phyloP scores from a whole-genome alignment of 92 coral and sea anemone species.

The Palythoa heliodiscus region DNA sequence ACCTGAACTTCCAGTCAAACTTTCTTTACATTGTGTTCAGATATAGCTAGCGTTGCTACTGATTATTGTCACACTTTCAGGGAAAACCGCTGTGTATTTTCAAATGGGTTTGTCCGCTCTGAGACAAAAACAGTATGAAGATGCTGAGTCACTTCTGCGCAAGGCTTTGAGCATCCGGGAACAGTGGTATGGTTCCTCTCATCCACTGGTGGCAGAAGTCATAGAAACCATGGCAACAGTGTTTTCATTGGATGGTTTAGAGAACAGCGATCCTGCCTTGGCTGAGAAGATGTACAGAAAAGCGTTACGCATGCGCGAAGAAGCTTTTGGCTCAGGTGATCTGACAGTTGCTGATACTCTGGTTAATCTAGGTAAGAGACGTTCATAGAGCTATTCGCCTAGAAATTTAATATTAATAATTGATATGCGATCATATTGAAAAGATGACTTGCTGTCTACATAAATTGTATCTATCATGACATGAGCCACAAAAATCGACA shows the following conservation, averaged over 20 bases:
- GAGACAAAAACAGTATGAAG: constrained; percentile 68
- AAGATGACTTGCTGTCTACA: not conserved
- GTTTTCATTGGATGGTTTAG: constrained; percentile 59
- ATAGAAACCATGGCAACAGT: constrained; percentile 85
- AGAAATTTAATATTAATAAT: not conserved
- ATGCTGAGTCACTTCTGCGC: constrained; percentile 71
- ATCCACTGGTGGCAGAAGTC: constrained; percentile 86
- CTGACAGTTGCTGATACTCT: constrained; percentile 87
- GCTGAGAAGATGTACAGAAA: constrained; percentile 83
- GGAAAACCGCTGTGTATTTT: constrained; percentile 63
- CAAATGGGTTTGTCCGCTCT: constrained; percentile 82
- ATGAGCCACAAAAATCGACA: too few species aligned
- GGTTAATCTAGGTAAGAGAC: constrained; percentile 82
- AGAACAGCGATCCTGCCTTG: constrained; percentile 59
- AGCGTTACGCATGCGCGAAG: constrained; percentile 88
- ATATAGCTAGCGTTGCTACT: too few species aligned
- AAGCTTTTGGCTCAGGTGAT: constrained; percentile 76
- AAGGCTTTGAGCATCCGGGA: constrained; percentile 80
- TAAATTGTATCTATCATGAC: not conserved
- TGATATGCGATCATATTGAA: not conserved
- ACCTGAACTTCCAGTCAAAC: too few species aligned
- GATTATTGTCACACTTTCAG: constrained; percentile 14
- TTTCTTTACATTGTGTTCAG: too few species aligned
- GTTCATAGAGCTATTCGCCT: not conserved
- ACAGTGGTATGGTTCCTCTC: constrained; percentile 89